A percentile compares a stretch with the other conserved stretches of the same genome.
Conservation (phyloP, 2,888 invertebrate species). For the Drosophila lacicola region DNA sequence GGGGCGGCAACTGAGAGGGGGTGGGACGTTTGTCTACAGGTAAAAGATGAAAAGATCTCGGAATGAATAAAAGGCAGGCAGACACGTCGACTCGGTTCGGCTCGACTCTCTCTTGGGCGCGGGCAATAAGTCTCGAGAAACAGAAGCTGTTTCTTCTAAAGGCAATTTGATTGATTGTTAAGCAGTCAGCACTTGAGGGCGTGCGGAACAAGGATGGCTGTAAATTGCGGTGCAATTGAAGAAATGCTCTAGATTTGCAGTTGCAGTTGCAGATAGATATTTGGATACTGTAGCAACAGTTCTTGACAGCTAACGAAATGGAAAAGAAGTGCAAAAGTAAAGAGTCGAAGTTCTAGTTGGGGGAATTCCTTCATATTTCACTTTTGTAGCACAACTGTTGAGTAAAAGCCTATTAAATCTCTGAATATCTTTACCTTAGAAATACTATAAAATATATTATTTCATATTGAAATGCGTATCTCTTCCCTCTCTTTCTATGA, state of each 20-base stretch:
- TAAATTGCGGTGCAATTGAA: conserved; percentile 27
- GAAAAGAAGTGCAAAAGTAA: conserved; percentile 18
- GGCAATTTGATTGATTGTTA: conserved; percentile 75
- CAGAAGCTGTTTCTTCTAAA: conserved; percentile 25
- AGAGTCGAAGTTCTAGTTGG: background rate
- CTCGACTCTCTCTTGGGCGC: background rate
- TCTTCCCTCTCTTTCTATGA: no score
- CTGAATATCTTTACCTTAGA: no score
- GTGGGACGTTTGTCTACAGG: background rate
- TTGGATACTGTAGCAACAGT: conserved; percentile 13
- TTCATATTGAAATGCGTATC: no score
- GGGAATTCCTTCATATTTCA: background rate
- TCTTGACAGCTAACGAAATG: conserved; percentile 28
- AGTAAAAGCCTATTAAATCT: no score
- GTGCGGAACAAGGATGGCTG: background rate
- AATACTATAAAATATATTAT: no score
- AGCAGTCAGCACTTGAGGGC: conserved; percentile 34
- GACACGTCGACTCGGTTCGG: background rate
- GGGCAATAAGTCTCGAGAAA: conserved; percentile 32
- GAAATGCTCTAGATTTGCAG: conserved; percentile 2
- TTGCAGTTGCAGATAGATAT: conserved; percentile 5
- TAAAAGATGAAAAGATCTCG: conserved; percentile 3
- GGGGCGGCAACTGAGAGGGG: background rate
- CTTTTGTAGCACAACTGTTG: background rate
- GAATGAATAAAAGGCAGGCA: conserved; percentile 8